phyloP scores from a whole-genome alignment of 2,113 vertebrate species.

The Cryptotis parvus region DNA sequence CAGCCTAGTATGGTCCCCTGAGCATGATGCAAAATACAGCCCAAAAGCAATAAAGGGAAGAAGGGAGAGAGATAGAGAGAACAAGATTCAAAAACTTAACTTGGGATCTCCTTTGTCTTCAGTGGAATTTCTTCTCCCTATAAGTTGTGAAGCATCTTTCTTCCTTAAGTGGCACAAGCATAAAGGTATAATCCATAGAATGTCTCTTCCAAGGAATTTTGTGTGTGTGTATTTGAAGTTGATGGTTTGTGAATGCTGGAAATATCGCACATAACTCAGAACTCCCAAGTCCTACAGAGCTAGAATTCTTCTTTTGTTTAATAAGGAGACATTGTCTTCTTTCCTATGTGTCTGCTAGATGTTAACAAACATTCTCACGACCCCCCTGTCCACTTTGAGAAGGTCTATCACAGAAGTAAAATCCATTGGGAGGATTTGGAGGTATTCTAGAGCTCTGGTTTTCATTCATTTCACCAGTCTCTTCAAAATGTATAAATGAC shows the following conservation, averaged over 20 bases:
- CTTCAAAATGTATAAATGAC: too few species aligned
- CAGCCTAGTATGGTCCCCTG: too few species aligned
- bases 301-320: neutral
- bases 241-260: neutral
- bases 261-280: neutral
- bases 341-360: neutral
- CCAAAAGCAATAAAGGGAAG: too few species aligned
- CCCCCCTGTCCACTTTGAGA: neutral
- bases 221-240: neutral
- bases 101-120: neutral
- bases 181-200: neutral
- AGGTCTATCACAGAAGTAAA: neutral
- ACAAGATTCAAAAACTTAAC: too few species aligned
- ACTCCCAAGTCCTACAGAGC: neutral
- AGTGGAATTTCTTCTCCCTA: neutral
- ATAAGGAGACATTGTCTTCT: neutral
- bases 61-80: too few species aligned
- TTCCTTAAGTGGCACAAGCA: neutral
- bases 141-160: neutral
- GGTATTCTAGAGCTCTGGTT: too few species aligned
- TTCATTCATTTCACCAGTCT: too few species aligned
- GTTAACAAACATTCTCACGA: neutral
- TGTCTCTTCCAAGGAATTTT: neutral
- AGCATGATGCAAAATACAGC: too few species aligned
- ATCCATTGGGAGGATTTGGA: neutral